A percentile compares a stretch with the other conserved stretches of the same genome.
Conservation (phyloP, 92 coral and sea anemone genomes). For the Chrysogorgia sp. region DNA sequence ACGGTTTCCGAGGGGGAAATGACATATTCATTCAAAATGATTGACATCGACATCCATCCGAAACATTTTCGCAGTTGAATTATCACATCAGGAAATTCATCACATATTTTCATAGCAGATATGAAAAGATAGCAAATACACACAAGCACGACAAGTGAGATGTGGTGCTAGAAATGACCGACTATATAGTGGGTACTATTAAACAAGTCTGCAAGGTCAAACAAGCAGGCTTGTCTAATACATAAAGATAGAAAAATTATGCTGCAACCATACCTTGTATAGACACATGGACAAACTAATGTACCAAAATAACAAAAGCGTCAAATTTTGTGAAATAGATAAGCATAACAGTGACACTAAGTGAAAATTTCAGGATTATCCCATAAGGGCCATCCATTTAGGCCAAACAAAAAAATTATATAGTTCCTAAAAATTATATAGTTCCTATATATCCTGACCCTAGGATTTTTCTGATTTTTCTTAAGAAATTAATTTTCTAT, state of each 20-base stretch:
- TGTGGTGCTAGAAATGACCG: conserved; percentile 12
- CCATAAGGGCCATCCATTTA: too few species aligned
- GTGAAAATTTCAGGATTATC: too few species aligned
- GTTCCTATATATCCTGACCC: too few species aligned
- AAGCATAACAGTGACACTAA: too few species aligned
- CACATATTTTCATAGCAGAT: conserved; percentile 28
- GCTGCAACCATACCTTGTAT: too few species aligned
- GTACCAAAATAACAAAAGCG: too few species aligned
- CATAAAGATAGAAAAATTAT: not conserved
- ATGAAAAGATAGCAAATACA: conserved; percentile 48
- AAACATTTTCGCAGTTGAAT: conserved; percentile 27
- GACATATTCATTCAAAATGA: conserved; percentile 34
- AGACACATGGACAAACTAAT: too few species aligned
- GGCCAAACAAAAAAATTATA: too few species aligned
- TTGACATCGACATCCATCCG: conserved; percentile 31
- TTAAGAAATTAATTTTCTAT: too few species aligned
- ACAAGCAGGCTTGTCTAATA: not conserved
- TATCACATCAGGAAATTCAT: conserved; percentile 13
- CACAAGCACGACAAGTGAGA: conserved; percentile 39
- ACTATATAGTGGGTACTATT: not conserved
- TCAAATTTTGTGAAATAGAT: too few species aligned
- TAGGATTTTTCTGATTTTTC: too few species aligned
- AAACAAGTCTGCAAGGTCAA: not conserved
- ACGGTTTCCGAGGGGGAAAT: conserved; percentile 2
- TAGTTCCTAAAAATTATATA: too few species aligned